These are phyloP conservation scores for Palythoa grandis DNA, from an alignment of 92 coral and sea anemone species.

Conservation along the genomic window DNA sequence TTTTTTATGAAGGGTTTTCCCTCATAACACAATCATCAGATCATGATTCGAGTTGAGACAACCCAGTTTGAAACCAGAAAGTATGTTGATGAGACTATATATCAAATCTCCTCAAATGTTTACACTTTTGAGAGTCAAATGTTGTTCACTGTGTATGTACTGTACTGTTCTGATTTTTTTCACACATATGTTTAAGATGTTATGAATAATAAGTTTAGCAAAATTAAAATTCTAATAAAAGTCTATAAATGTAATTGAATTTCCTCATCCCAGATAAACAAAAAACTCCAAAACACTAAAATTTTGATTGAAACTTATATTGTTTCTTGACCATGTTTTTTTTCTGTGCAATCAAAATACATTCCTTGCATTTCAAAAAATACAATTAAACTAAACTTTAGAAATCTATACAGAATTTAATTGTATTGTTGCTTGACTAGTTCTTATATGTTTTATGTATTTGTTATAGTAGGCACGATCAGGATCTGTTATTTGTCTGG, in stretches of 20 bases:
- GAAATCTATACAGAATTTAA: not conserved
- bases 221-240: too few relatives aligned
- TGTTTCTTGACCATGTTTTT: not conserved
- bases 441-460: too few relatives aligned
- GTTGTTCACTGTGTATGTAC: constrained; percentile 16
- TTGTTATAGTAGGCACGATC: not conserved
- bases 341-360: not conserved
- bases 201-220: not conserved
- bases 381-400: constrained; percentile 7
- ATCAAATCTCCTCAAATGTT: constrained; percentile 7
- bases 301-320: constrained; percentile 2
- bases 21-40: constrained; percentile 2
- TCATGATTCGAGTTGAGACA: not conserved
- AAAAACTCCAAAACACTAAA: not conserved
- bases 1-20: not conserved
- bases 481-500: not conserved
- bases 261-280: not conserved
- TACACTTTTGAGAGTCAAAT: not conserved
- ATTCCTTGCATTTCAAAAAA: constrained; percentile 2
- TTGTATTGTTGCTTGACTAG: not conserved
- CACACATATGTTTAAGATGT: not conserved
- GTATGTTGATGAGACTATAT: not conserved
- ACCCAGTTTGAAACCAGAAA: constrained; percentile 3
- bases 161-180: not conserved
- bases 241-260: not conserved